These are phyloP conservation scores for Sarcophaga peregrina DNA, from an alignment of 1,140 invertebrate genomes.

Conservation along the genomic window DNA sequence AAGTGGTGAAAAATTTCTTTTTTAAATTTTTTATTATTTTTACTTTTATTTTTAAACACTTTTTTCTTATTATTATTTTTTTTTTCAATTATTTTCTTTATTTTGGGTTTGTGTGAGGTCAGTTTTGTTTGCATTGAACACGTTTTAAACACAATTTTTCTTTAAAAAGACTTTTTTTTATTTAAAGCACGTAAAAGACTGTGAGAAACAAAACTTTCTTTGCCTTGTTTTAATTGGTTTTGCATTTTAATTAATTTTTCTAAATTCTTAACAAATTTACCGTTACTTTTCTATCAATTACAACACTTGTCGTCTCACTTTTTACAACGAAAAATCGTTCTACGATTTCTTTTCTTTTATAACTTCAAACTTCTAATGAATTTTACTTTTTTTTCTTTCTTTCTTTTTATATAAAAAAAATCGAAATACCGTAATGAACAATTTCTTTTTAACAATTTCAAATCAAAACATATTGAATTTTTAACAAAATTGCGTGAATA, in stretches of 20 bases:
- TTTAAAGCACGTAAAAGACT: not conserved
- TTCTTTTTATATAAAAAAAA: not conserved
- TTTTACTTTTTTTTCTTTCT: slow-evolving; percentile 27
- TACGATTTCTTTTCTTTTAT: not conserved
- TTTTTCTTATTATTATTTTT: not conserved
- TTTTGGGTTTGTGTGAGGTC: not conserved
- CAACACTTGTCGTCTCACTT: not conserved
- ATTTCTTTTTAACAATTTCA: not conserved
- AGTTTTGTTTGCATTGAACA: not conserved
- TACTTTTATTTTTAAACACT: not conserved
- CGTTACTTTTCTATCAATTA: not conserved
- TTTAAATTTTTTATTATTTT: too few species aligned
- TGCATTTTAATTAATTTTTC: not conserved
- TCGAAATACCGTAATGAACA: slow-evolving; percentile 13
- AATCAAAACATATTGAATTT: not conserved
- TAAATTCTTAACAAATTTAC: not conserved
- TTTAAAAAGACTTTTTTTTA: not conserved
- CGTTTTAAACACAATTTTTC: not conserved
- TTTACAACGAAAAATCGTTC: slow-evolving; percentile 21
- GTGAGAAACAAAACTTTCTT: not conserved
- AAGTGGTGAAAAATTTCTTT: not conserved
- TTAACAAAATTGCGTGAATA: not conserved
- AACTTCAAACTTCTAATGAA: not conserved
- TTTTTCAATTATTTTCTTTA: too few species aligned
- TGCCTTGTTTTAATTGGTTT: not conserved